These are phyloP conservation scores for Eupithecia dodoneata DNA, from an alignment of 2,888 invertebrate species.

Conservation along the genomic window DNA sequence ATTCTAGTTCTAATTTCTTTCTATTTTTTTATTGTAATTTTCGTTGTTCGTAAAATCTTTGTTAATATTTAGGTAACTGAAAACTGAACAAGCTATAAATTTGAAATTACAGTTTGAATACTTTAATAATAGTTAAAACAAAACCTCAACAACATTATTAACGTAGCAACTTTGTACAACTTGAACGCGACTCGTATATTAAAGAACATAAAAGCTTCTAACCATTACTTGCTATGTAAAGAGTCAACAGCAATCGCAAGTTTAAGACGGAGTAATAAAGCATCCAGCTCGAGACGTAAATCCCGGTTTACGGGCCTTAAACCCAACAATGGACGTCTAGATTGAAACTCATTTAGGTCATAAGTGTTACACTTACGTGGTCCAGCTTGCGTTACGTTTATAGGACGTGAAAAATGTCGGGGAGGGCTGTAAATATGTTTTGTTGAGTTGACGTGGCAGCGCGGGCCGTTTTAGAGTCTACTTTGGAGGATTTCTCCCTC, in stretches of 20 bases:
- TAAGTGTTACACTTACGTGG: constrained; percentile 49
- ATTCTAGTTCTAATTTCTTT: too few relatives aligned
- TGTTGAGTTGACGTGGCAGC: neutral
- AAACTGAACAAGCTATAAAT: neutral
- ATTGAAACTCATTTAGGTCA: constrained; percentile 70
- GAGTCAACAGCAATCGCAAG: constrained; percentile 54
- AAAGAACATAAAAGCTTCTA: constrained; percentile 6
- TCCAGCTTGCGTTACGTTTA: constrained; percentile 28
- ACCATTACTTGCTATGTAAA: constrained; percentile 18
- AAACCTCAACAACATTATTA: neutral
- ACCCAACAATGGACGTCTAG: constrained; percentile 64
- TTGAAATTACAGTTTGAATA: neutral
- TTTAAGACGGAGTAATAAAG: constrained; percentile 52
- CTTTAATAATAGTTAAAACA: neutral
- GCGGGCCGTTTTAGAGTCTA: neutral
- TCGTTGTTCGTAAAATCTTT: too few relatives aligned
- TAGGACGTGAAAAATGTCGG: constrained; percentile 30
- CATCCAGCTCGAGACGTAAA: constrained; percentile 47
- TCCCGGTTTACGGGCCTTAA: constrained; percentile 62
- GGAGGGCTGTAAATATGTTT: constrained; percentile 19
- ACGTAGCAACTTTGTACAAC: constrained; percentile 1
- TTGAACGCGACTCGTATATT: neutral
- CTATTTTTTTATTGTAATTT: too few relatives aligned
- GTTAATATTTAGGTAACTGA: neutral
- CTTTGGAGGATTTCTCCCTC: neutral